Evolutionary conservation across 2,888 invertebrate species (phyloP).

Genomic region (Liposcelis brunnea): DNA sequence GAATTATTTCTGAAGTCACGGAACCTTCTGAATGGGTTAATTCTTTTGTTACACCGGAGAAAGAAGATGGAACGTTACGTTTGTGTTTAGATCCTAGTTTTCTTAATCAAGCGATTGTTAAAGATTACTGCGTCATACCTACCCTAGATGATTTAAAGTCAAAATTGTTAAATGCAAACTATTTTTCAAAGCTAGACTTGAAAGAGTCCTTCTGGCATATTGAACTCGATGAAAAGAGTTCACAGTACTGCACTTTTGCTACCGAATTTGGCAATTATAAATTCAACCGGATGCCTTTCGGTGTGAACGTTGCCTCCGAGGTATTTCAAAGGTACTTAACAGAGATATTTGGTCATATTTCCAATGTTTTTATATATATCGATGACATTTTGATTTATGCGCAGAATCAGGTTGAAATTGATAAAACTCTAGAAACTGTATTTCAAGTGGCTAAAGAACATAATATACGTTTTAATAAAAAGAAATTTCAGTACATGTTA

Average conservation of each 20-base stretch:
- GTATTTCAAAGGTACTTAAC: slow-evolving; percentile 9
- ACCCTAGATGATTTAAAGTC: slow-evolving; percentile 12
- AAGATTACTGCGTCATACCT: slow-evolving; percentile 11
- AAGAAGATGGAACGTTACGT: slow-evolving; percentile 12
- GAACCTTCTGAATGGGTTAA: slow-evolving; percentile 13
- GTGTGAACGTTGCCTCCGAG: slow-evolving; percentile 9
- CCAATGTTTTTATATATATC: slow-evolving; percentile 8
- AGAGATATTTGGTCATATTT: slow-evolving; percentile 9
- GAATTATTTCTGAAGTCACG: slow-evolving; percentile 11
- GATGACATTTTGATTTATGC: slow-evolving; percentile 12
- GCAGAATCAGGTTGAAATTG: slow-evolving; percentile 8
- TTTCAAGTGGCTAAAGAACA: slow-evolving; percentile 7
- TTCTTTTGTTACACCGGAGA: slow-evolving; percentile 13
- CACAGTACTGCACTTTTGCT: slow-evolving; percentile 9
- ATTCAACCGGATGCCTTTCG: slow-evolving; percentile 11
- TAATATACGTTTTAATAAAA: slow-evolving; percentile 10
- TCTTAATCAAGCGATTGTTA: slow-evolving; percentile 13
- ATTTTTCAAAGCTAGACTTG: slow-evolving; percentile 11
- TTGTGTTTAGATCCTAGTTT: slow-evolving; percentile 14
- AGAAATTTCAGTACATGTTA: slow-evolving; percentile 11
- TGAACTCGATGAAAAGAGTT: slow-evolving; percentile 8
- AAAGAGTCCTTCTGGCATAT: slow-evolving; percentile 11
- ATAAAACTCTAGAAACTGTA: slow-evolving; percentile 7
- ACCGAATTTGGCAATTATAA: slow-evolving; percentile 11
- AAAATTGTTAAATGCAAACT: slow-evolving; percentile 3